Base-by-base conservation (phyloP, 2,888 invertebrate genomes). In the Eupithecia vulgata region DNA sequence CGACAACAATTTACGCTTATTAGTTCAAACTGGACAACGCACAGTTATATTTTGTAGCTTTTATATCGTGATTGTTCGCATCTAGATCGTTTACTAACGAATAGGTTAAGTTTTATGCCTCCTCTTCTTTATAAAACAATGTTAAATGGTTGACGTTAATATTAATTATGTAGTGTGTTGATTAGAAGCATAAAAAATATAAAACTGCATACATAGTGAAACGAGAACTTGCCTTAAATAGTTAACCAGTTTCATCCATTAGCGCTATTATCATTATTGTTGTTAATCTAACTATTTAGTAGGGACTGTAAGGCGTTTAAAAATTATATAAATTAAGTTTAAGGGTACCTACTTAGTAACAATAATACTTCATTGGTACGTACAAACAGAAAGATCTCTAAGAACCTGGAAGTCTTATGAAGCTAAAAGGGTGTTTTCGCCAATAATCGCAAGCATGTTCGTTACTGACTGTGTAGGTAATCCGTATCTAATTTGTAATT, bases 31-130 rank as follows among this genome's bases (percentile, higher is more conserved):
- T 61, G 64, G 13, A 15, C 25, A 69, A 71, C 74, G 72, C 75
- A 75, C 75, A 75, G 37, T 68, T 48, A 34, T 70, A 40, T 45
- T 67, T 71, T 67, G 42, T 72, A 68, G 70, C 57, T 72, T 75
- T 72, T 70, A 67, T 72, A 74, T 37, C 61, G 42, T 62, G 34
- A 21, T 42, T 62, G 35, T n/a, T 57, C 48, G 40, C 34, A n/a
- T 35, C 34, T 65, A 62, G 45, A 65, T n/a, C 57, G 40, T 40
- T 67, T 45, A 67, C 67, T 48, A 34, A 67, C 5, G 48, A n/a
- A 59, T 30, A 25, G 12, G 30, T 59, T 30, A 13, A 30, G 6
- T 59, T 62, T 5, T 34, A 61, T 61, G 30, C 59, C 34, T 61
- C 34, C 25, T 61, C 34, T 61, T 61, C 35, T 17, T 13, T 59